Conservation (phyloP, 2,888 invertebrate genomes). For the Rhagonycha fulva region DNA sequence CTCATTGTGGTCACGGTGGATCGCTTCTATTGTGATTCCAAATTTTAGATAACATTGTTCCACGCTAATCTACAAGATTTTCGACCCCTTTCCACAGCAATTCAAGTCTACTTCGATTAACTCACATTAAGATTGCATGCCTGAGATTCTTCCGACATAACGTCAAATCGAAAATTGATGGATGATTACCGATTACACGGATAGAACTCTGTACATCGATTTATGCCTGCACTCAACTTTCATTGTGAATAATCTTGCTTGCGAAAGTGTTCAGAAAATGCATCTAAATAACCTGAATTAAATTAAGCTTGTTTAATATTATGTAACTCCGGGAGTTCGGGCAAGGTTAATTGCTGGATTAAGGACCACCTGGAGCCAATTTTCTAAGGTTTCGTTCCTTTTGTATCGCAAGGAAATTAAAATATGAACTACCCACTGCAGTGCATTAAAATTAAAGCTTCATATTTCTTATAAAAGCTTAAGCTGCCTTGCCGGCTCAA, state of each 20-base stretch:
- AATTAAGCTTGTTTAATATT: neutral
- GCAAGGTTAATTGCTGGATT: conserved; percentile 13
- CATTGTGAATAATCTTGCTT: neutral
- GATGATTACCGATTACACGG: neutral
- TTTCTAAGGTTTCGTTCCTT: conserved; percentile 20
- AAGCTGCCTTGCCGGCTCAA: neutral
- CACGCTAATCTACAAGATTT: neutral
- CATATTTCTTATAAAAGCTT: neutral
- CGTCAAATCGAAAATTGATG: neutral
- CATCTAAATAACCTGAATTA: neutral
- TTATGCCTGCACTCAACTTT: neutral
- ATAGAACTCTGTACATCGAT: neutral
- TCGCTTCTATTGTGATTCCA: neutral
- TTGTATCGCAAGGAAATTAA: conserved; percentile 6
- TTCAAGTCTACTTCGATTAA: neutral
- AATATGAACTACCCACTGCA: conserved; percentile 14
- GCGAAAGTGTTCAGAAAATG: neutral
- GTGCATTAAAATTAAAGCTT: conserved; percentile 1
- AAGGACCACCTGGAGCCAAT: conserved; percentile 21
- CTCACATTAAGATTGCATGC: neutral
- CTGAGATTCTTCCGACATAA: neutral
- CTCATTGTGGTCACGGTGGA: neutral
- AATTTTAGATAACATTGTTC: neutral
- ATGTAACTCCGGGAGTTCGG: conserved; percentile 1
- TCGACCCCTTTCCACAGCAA: neutral